Evolutionary conservation across 2,113 vertebrate genomes (phyloP).

Genomic region (Mus spicilegus): DNA sequence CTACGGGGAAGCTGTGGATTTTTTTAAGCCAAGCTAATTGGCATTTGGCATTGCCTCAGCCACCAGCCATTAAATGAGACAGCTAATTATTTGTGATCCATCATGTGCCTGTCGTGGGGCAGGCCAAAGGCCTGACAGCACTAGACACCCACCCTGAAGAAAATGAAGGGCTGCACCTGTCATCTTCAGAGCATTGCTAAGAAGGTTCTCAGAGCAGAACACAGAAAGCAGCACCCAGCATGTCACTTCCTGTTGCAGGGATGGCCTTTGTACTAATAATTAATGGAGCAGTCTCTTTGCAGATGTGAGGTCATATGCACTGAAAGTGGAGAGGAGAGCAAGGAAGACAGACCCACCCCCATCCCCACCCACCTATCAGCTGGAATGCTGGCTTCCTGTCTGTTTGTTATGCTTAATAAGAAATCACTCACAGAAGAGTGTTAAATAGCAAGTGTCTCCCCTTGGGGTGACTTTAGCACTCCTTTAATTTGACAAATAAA

Average conservation of each 20-base stretch:
- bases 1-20: background rate
- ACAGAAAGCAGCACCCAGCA: background rate
- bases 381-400: background rate
- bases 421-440: constrained; percentile 54
- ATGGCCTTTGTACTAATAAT: background rate
- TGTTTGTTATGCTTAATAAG: constrained; percentile 49
- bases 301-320: background rate
- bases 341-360: background rate
- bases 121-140: background rate
- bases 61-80: background rate
- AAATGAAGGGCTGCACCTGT: background rate
- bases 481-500: constrained; percentile 50
- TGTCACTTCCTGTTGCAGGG: constrained; percentile 17
- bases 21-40: constrained; percentile 15
- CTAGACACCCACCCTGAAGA: background rate
- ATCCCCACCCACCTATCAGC: background rate
- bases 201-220: background rate
- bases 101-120: background rate
- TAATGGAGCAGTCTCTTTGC: background rate
- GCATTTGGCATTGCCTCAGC: background rate
- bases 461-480: constrained; percentile 4
- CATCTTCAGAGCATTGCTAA: background rate
- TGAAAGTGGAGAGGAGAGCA: background rate
- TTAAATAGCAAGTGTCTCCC: background rate
- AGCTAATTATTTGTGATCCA: constrained; percentile 32